Conservation (phyloP, 1,140 invertebrate species). For the Eumaeus atala region DNA sequence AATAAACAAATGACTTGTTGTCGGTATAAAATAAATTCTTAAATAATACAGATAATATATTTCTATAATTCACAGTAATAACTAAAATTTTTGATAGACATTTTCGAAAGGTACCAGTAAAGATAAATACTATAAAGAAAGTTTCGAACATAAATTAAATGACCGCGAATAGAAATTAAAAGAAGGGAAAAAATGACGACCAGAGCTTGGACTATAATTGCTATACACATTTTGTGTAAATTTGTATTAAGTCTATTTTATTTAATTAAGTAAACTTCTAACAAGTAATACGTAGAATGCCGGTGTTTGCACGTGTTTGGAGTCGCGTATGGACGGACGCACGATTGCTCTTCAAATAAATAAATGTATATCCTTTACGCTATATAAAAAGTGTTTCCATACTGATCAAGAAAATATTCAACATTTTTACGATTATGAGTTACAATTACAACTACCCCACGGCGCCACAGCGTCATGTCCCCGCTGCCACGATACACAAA, state of each 20-base stretch:
- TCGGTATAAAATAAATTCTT: no score
- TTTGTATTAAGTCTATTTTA: neutral
- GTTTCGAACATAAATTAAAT: no score
- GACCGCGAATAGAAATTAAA: neutral
- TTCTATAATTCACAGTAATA: no score
- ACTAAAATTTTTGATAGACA: no score
- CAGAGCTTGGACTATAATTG: slow-evolving; percentile 7
- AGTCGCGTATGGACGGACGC: slow-evolving; percentile 37
- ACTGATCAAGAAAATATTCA: neutral
- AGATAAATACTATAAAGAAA: no score
- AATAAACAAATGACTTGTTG: no score
- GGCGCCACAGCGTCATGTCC: no score
- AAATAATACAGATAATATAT: no score
- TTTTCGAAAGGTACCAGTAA: no score
- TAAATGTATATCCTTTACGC: slow-evolving; percentile 12
- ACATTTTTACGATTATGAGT: slow-evolving; percentile 2
- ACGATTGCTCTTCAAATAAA: slow-evolving; percentile 35
- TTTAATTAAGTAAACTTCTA: no score
- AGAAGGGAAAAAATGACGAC: neutral
- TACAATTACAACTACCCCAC: no score
- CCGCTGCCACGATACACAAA: no score
- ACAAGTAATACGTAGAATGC: neutral
- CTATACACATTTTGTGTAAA: slow-evolving; percentile 6
- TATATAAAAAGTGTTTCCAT: neutral
- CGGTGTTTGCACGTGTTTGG: neutral